A percentile compares a stretch with the other conserved stretches of the same genome.
These are phyloP conservation scores for Cydia strobilella DNA, from an alignment of 1,140 invertebrate species.

Conservation along the genomic window DNA sequence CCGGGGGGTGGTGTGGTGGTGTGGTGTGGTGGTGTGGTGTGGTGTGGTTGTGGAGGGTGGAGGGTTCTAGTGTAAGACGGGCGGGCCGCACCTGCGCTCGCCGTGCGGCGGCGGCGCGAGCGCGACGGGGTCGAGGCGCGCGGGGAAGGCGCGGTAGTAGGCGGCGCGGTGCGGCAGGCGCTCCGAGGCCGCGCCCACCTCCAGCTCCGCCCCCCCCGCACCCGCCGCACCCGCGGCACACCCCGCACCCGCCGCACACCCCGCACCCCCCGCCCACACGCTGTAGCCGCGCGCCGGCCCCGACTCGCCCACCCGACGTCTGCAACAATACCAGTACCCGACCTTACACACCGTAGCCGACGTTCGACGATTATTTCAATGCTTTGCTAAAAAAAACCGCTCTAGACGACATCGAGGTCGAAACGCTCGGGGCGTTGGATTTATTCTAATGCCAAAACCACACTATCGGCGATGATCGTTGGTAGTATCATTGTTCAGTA, in stretches of 20 bases:
- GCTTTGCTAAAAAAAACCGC: too few species aligned
- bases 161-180: constrained; percentile 85
- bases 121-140: constrained; percentile 87
- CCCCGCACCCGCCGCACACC: constrained; percentile 16
- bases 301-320: constrained; percentile 59
- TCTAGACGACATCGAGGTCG: too few species aligned
- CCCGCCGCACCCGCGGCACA: constrained; percentile 47
- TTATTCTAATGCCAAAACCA: too few species aligned
- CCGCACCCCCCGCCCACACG: constrained; percentile 63
- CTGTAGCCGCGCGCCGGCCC: constrained; percentile 61
- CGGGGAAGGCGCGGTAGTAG: constrained; percentile 91
- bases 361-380: too few species aligned
- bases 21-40: too few species aligned
- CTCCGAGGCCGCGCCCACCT: constrained; percentile 88
- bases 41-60: too few species aligned
- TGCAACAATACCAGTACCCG: constrained; percentile 46
- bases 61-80: too few species aligned
- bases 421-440: too few species aligned
- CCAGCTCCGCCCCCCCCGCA: constrained; percentile 84
- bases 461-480: too few species aligned
- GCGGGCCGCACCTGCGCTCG: constrained; percentile 65
- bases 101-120: constrained; percentile 88
- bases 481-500: too few species aligned
- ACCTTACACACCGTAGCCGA: neutral
- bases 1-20: too few species aligned